Conservation (phyloP, 2,888 invertebrate genomes). For the Portevinia maculata region DNA sequence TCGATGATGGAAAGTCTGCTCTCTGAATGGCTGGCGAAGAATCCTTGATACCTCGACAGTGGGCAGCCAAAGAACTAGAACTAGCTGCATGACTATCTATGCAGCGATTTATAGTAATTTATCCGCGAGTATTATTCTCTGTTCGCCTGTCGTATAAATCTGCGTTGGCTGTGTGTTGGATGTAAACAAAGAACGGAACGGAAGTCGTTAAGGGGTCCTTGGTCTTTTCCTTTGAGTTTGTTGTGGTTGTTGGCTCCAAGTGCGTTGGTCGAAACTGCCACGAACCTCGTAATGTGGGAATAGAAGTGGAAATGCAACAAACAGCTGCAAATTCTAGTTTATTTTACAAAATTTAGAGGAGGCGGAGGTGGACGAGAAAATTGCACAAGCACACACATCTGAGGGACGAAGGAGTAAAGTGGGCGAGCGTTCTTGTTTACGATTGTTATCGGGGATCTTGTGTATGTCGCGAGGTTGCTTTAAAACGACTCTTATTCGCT, state of each 20-base stretch:
- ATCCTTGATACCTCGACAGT: constrained; percentile 3
- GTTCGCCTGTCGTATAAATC: constrained; percentile 59
- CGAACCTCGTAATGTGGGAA: constrained; percentile 53
- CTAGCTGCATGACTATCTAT: constrained; percentile 60
- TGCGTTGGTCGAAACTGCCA: constrained; percentile 60
- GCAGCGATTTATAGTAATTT: constrained; percentile 65
- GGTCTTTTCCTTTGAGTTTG: constrained; percentile 44
- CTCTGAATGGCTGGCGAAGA: background rate
- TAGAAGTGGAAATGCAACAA: constrained; percentile 65
- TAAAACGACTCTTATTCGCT: constrained; percentile 37
- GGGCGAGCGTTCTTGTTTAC: constrained; percentile 73
- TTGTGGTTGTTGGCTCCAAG: constrained; percentile 26
- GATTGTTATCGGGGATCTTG: constrained; percentile 69
- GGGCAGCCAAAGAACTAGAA: constrained; percentile 47
- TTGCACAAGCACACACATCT: too few species aligned
- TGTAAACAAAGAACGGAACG: constrained; percentile 74
- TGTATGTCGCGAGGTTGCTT: constrained; percentile 52
- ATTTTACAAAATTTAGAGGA: background rate
- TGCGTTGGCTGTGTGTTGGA: constrained; percentile 59
- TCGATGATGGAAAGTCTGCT: constrained; percentile 33
- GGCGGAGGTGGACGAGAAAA: constrained; percentile 9
- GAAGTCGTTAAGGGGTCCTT: constrained; percentile 74
- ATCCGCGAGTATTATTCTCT: constrained; percentile 62
- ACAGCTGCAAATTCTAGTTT: constrained; percentile 70
- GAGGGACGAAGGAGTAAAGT: constrained; percentile 49